These are phyloP conservation scores for Sinosuthora webbiana DNA, from an alignment of 2,113 vertebrate species.

Conservation along the genomic window DNA sequence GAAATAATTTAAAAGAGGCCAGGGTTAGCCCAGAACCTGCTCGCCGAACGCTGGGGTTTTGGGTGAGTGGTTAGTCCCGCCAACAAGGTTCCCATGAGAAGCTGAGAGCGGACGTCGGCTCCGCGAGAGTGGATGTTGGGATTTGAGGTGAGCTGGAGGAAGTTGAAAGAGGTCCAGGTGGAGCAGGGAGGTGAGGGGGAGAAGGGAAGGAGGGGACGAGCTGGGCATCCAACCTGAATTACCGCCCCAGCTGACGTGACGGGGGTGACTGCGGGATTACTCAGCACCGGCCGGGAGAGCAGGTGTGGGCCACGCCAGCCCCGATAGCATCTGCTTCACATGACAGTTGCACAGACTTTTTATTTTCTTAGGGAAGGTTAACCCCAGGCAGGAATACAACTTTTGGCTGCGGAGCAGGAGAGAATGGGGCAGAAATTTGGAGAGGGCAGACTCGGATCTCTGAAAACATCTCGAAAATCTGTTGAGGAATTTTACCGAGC, in stretches of 20 bases:
- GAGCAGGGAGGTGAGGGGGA: slow-evolving; percentile 11
- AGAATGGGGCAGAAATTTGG: not conserved
- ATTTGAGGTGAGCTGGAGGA: slow-evolving; percentile 66
- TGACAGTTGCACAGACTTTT: slow-evolving; percentile 1
- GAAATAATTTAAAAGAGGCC: slow-evolving; percentile 20
- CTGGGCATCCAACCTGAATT: slow-evolving; percentile 55
- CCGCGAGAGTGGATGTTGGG: not conserved
- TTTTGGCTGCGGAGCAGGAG: not conserved
- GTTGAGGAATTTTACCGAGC: not conserved
- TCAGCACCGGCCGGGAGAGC: slow-evolving; percentile 37
- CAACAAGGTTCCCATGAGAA: slow-evolving; percentile 66
- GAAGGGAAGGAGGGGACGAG: slow-evolving; percentile 40
- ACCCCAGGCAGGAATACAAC: not conserved
- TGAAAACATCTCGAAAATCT: not conserved
- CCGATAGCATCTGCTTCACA: slow-evolving; percentile 59
- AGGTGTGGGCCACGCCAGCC: slow-evolving; percentile 50
- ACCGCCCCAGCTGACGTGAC: slow-evolving; percentile 11
- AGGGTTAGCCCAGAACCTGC: slow-evolving; percentile 37
- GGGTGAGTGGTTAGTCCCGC: slow-evolving; percentile 34
- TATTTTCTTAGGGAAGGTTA: not conserved
- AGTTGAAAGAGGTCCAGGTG: slow-evolving; percentile 50
- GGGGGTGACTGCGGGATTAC: slow-evolving; percentile 31
- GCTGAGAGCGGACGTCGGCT: not conserved
- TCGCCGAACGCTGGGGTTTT: not conserved
- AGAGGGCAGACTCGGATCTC: not conserved